phyloP scores from a whole-genome alignment of 2,797 vertebrate genomes.

The Myotis myotis region DNA sequence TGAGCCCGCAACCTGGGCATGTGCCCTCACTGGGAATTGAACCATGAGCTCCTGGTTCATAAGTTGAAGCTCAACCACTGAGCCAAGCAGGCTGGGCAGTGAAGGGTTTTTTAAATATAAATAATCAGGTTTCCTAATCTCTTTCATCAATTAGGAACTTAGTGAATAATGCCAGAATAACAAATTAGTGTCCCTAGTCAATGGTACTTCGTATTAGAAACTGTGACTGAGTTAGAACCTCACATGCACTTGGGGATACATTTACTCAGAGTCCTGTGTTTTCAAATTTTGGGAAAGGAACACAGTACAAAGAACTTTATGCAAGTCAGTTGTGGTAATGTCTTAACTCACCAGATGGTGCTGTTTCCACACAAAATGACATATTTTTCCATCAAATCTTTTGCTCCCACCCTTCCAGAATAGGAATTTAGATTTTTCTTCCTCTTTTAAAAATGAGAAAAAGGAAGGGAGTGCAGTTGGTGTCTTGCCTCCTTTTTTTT shows the following conservation, averaged over 20 bases:
- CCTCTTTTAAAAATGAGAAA: background rate
- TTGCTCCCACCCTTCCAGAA: background rate
- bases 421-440: background rate
- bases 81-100: too few species aligned
- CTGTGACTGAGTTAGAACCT: background rate
- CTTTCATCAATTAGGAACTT: background rate
- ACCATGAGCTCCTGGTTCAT: too few species aligned
- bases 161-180: background rate
- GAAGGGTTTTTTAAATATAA: background rate
- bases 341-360: slow-evolving; percentile 63
- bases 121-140: background rate
- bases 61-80: too few species aligned
- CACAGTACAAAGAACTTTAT: background rate
- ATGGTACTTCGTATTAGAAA: background rate
- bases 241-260: rapidly evolving
- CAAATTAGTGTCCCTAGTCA: background rate
- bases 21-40: too few species aligned
- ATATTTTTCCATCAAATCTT: background rate
- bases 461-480: background rate
- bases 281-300: background rate
- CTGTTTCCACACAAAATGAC: background rate
- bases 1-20: too few species aligned
- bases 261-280: background rate
- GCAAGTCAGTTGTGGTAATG: background rate
- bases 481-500: background rate